Percentiles rank a stretch among this genome's conserved stretches.
Evolutionary conservation across 1,140 invertebrate genomes (phyloP).

Genomic region (Nasonia longicornis): DNA sequence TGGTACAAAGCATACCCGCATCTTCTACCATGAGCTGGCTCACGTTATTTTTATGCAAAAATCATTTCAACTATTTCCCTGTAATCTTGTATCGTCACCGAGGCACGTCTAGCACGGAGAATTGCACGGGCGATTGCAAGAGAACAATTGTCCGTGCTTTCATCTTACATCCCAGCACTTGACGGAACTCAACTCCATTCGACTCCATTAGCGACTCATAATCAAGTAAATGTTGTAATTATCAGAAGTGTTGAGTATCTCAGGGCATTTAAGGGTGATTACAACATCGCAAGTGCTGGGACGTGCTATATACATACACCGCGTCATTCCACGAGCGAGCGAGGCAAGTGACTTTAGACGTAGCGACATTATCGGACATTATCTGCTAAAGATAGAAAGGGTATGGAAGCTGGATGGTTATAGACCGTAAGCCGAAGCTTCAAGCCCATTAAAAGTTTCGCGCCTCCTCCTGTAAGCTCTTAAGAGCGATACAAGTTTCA

Average conservation of each 20-base stretch:
- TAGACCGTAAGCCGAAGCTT: neutral
- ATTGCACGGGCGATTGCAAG: neutral
- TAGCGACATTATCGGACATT: constrained; percentile 24
- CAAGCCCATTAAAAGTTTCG: constrained; percentile 41
- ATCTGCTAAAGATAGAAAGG: neutral
- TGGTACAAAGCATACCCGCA: too few relatives aligned
- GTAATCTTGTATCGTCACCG: too few relatives aligned
- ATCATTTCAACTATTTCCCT: too few relatives aligned
- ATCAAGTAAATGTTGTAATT: constrained; percentile 10
- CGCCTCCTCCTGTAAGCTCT: constrained; percentile 12
- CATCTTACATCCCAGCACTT: neutral
- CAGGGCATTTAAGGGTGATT: neutral
- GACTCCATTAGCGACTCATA: neutral
- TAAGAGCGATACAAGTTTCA: constrained; percentile 38
- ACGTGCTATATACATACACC: neutral
- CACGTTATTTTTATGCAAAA: too few relatives aligned
- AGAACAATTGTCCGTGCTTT: neutral
- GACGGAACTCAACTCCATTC: neutral
- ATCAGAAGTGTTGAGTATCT: constrained; percentile 14
- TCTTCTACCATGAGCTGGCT: too few relatives aligned
- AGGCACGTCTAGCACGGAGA: too few relatives aligned
- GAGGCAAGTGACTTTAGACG: constrained; percentile 2
- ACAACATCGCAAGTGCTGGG: neutral
- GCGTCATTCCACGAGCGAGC: neutral
- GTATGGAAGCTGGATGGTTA: constrained; percentile 5